Percentiles rank a stretch among this genome's conserved stretches.
phyloP scores from a whole-genome alignment of 2,113 vertebrate species.

The Phalacrocorax aristotelis region DNA sequence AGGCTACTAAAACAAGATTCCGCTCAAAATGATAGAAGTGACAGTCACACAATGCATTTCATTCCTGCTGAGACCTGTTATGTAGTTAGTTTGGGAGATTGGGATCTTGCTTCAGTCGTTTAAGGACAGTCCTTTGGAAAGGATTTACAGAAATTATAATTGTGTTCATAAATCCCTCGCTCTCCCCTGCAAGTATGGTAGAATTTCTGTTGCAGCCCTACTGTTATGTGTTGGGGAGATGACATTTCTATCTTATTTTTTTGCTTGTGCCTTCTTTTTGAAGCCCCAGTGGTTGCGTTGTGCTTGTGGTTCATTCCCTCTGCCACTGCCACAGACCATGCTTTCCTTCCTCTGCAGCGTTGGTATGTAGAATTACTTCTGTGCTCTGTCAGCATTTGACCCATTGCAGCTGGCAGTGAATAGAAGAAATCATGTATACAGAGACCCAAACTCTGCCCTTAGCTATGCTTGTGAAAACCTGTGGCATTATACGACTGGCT shows the following conservation, averaged over 20 bases:
- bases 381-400: background rate
- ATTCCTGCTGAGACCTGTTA: conserved; percentile 17
- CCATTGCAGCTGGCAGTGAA: background rate
- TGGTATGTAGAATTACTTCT: background rate
- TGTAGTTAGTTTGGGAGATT: background rate
- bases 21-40: conserved; percentile 23
- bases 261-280: background rate
- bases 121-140: conserved; percentile 17
- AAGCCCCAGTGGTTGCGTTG: background rate
- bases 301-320: background rate
- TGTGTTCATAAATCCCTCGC: background rate
- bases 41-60: conserved; percentile 13
- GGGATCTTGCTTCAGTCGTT: background rate
- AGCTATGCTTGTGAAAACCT: background rate
- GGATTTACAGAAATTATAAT: background rate
- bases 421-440: background rate
- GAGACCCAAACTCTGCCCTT: background rate
- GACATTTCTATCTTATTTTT: background rate
- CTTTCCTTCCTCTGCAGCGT: background rate
- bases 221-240: background rate
- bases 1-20: conserved; percentile 60
- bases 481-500: background rate
- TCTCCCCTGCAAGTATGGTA: background rate
- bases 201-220: background rate
- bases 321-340: background rate